Evolutionary conservation across 2,113 vertebrate species (phyloP).

Genomic region (Uria aalge): DNA sequence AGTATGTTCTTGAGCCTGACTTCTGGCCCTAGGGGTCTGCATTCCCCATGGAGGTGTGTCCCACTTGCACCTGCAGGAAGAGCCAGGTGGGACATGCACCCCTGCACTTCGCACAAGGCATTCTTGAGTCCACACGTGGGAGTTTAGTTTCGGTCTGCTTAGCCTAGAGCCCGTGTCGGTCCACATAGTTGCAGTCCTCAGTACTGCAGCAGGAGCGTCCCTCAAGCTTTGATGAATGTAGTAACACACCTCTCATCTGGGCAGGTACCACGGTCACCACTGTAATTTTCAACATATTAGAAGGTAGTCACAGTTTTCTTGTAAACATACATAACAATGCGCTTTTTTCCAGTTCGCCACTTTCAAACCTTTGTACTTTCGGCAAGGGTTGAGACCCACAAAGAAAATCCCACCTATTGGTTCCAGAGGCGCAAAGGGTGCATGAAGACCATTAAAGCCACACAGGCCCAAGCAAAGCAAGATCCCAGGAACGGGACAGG

Average conservation of each 20-base stretch:
- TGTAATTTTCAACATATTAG: not conserved
- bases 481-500: not conserved
- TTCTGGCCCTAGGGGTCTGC: not conserved
- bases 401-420: not conserved
- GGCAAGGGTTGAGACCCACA: not conserved
- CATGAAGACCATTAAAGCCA: not conserved
- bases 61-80: not conserved
- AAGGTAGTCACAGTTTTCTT: not conserved
- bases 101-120: not conserved
- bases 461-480: not conserved
- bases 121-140: rapidly evolving
- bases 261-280: not conserved
- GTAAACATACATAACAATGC: not conserved
- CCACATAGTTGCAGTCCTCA: not conserved
- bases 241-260: not conserved
- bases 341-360: not conserved
- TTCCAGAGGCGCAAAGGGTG: not conserved
- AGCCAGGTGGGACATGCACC: not conserved
- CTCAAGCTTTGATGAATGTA: not conserved
- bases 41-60: not conserved
- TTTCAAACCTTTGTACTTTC: not conserved
- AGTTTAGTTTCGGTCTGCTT: not conserved
- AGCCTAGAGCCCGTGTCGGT: not conserved
- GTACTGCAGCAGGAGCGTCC: not conserved
- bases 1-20: not conserved